Base-by-base conservation (phyloP, 2,113 vertebrate species). In the Euleptes europaea region DNA sequence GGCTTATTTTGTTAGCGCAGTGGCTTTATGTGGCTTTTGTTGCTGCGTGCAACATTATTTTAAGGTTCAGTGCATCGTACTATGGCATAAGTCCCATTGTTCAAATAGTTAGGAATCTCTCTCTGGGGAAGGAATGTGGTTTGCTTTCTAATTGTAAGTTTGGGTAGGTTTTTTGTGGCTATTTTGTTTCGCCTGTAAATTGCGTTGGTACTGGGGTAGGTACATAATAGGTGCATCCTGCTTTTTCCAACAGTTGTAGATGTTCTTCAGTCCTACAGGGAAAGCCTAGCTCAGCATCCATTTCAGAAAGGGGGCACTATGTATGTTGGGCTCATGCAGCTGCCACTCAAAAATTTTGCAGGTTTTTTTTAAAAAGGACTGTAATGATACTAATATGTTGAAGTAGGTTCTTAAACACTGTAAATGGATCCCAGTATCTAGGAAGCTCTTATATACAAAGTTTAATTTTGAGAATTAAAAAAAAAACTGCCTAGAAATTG, bases 401-500 rank as follows among this genome's bases (percentile, higher is more conserved):
- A 26, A 70, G 47, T 42, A 42, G 65, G 33, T 70, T 78, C 49
- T 72, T 49, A 49, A 89, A 40, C 82, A 54, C 86, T 96, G 85
- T 95, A 93, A 93, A 93, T 89, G 89, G 77, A 84, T 89, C 84
- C 90, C 94, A 33, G 60, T 57, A 90, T 90, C 63, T 89, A 15
- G 85, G 63, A 90, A 84, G 86, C 87, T 86, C 85, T 92, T 94
- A 86, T 95, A 91, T 95, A 94, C 40, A 93, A 92, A 91, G 0
- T 92, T 92, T 94, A 94, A 93, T 95, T 94, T 95, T 94, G 78
- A 91, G 95, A 96, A 96, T 96, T 96, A 94, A 97, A 89, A 51
- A 63, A 63, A 63, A 2, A 7, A 1, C 74, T 9, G 0, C 31
- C 88, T 91, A 44, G 21, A 51, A 49, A 31, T n/a, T 28, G n/a